Evolutionary conservation across 2,888 invertebrate species (phyloP).

Genomic region (Cryptophagus acutangulus): DNA sequence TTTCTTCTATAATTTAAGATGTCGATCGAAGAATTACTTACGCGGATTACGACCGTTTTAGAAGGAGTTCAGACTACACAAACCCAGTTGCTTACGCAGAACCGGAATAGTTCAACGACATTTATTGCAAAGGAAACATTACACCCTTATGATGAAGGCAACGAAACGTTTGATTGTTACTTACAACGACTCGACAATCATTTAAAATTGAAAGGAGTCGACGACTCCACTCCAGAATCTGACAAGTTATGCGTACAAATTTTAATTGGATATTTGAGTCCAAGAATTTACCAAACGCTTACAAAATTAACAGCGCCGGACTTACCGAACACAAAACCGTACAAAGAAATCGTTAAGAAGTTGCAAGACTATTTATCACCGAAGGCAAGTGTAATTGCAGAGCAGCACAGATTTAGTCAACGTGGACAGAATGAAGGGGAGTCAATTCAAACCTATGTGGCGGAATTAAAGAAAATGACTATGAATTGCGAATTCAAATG

Average conservation of each 20-base stretch:
- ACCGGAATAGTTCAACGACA: no score
- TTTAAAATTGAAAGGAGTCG: background rate
- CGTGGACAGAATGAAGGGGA: constrained; percentile 17
- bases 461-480: constrained; percentile 17
- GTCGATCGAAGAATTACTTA: no score
- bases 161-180: background rate
- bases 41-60: no score
- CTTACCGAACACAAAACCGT: constrained; percentile 14
- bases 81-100: no score
- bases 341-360: background rate
- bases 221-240: background rate
- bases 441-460: constrained; percentile 13
- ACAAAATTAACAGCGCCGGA: constrained; percentile 12
- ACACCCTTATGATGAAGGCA: background rate
- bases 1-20: no score
- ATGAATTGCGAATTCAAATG: constrained; percentile 16
- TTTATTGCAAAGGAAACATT: no score
- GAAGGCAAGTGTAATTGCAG: constrained; percentile 16
- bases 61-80: no score
- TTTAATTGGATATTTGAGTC: background rate
- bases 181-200: background rate
- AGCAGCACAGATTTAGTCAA: constrained; percentile 20
- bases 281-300: background rate
- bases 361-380: constrained; percentile 7
- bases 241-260: background rate